Percentiles rank a stretch among this genome's conserved stretches.
phyloP scores from a whole-genome alignment of 2,113 vertebrate species.

The Rhabdomys dilectus region DNA sequence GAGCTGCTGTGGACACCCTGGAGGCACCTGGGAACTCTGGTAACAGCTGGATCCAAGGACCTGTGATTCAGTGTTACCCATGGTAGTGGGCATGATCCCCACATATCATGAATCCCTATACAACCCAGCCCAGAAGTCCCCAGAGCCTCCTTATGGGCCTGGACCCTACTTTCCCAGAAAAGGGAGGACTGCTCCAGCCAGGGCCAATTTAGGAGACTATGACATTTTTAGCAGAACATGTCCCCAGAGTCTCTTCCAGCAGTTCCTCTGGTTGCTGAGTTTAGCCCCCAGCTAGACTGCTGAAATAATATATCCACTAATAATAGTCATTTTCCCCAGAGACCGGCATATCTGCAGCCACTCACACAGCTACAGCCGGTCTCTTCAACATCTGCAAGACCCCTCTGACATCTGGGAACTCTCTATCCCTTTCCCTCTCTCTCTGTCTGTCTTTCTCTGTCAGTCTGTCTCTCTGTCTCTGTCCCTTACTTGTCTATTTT shows the following conservation, averaged over 20 bases:
- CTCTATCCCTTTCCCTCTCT: background rate
- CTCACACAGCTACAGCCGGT: background rate
- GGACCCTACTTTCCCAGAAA: background rate
- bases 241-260: conserved; percentile 68
- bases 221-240: conserved; percentile 70
- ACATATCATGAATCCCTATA: background rate
- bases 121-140: background rate
- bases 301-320: conserved; percentile 63
- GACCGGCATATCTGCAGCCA: conserved; percentile 9
- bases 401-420: background rate
- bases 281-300: conserved; percentile 54
- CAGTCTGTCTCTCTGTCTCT: background rate
- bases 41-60: rapidly evolving
- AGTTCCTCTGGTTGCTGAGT: conserved; percentile 66
- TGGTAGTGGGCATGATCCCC: background rate
- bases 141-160: background rate
- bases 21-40: background rate
- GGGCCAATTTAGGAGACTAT: conserved; percentile 60
- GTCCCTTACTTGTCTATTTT: background rate
- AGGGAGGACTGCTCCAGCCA: conserved; percentile 26
- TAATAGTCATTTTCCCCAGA: conserved; percentile 55
- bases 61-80: background rate
- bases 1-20: background rate
- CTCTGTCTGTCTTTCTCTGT: background rate
- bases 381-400: background rate